These are phyloP conservation scores for Erannis defoliaria DNA, from an alignment of 2,888 invertebrate genomes.

Conservation along the genomic window DNA sequence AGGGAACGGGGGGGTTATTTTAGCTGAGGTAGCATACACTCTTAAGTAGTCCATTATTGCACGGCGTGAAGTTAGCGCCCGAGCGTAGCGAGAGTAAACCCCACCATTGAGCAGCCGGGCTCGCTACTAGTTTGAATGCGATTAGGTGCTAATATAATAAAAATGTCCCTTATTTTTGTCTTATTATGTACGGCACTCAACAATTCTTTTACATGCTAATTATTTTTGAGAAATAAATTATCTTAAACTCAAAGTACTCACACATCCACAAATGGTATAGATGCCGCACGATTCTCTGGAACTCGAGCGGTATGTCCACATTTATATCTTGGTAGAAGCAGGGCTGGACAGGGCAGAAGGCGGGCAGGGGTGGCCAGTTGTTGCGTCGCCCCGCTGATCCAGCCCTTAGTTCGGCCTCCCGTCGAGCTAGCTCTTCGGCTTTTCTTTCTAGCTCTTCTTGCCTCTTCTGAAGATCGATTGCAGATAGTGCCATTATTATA, in stretches of 20 bases:
- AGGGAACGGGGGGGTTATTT: too few species aligned
- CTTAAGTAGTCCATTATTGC: too few species aligned
- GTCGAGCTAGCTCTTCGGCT: constrained; percentile 94
- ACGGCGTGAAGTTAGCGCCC: too few species aligned
- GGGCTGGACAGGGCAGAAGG: constrained; percentile 96
- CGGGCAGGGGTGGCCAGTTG: constrained; percentile 99
- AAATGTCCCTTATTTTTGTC: too few species aligned
- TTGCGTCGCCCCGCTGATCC: constrained; percentile 91
- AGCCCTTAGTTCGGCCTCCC: constrained; percentile 94
- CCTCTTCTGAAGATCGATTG: constrained; percentile 86
- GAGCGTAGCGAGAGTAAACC: too few species aligned
- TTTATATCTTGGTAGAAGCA: constrained; percentile 99
- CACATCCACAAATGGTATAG: constrained; percentile 99
- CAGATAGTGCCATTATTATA: constrained; percentile 29
- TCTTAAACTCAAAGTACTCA: constrained; percentile 88
- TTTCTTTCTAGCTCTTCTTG: constrained; percentile 97
- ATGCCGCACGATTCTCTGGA: constrained; percentile 97
- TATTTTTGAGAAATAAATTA: too few species aligned
- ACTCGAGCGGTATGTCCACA: constrained; percentile 99
- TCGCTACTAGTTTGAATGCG: too few species aligned
- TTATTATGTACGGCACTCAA: too few species aligned
- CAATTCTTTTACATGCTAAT: too few species aligned
- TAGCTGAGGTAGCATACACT: too few species aligned
- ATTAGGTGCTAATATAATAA: too few species aligned
- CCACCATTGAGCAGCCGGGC: too few species aligned